Percentiles rank a stretch among this genome's conserved stretches.
phyloP scores from a whole-genome alignment of 1,140 invertebrate species.

The Ectropis grisescens region DNA sequence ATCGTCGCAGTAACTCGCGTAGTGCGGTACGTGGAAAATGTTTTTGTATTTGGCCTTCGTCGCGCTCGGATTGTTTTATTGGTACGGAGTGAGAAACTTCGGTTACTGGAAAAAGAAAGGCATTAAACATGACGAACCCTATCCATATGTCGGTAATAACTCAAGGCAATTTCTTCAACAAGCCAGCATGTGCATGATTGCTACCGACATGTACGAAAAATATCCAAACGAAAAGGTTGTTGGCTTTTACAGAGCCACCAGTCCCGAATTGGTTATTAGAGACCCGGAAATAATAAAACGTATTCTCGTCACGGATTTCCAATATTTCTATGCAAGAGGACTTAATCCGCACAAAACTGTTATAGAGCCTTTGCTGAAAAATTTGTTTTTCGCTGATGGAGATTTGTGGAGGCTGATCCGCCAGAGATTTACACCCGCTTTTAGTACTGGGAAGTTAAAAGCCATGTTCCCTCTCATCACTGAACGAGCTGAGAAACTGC shows the following conservation, averaged over 20 bases:
- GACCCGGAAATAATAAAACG: slow-evolving; percentile 64
- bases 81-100: slow-evolving; percentile 26
- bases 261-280: slow-evolving; percentile 32
- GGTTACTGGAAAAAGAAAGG: slow-evolving; percentile 35
- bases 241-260: slow-evolving; percentile 32
- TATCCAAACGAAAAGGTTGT: slow-evolving; percentile 44
- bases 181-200: slow-evolving; percentile 33
- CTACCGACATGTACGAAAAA: slow-evolving; percentile 30
- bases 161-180: slow-evolving; percentile 28
- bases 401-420: slow-evolving; percentile 73
- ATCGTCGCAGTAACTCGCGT: too few species aligned
- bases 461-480: slow-evolving; percentile 69
- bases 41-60: too few species aligned
- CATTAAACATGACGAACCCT: slow-evolving; percentile 33
- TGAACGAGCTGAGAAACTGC: slow-evolving; percentile 57
- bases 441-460: slow-evolving; percentile 75
- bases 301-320: slow-evolving; percentile 72
- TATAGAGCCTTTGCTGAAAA: slow-evolving; percentile 64
- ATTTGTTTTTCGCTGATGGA: slow-evolving; percentile 68
- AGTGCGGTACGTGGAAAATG: too few species aligned
- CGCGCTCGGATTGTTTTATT: too few species aligned
- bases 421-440: slow-evolving; percentile 73
- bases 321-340: slow-evolving; percentile 67
- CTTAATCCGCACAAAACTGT: slow-evolving; percentile 44
- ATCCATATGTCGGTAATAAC: slow-evolving; percentile 36